These are phyloP conservation scores for Cistogaster globosa DNA, from an alignment of 2,888 invertebrate genomes.

Conservation along the genomic window DNA sequence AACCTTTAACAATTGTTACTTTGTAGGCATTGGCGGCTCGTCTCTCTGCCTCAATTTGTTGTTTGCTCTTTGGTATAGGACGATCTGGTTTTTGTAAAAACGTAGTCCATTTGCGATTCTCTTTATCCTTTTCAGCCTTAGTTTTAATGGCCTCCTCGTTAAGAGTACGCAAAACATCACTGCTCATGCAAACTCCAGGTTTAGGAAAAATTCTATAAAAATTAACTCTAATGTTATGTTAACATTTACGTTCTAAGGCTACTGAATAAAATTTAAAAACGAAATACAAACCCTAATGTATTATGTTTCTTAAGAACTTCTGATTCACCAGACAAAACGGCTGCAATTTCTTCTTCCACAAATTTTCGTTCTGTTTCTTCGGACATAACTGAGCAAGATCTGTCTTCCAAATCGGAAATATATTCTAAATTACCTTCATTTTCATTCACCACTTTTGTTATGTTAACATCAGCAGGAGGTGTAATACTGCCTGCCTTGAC, in stretches of 20 bases:
- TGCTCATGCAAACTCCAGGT: conserved; percentile 86
- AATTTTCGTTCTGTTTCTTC: conserved; percentile 81
- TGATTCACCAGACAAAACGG: conserved; percentile 87
- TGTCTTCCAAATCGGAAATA: conserved; percentile 75
- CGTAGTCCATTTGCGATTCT: conserved; percentile 88
- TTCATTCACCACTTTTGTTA: neutral
- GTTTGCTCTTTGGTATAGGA: conserved; percentile 85
- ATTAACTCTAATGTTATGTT: conserved; percentile 84
- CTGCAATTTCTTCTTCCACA: conserved; percentile 87
- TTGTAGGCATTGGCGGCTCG: conserved; percentile 83
- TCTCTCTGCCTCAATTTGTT: conserved; percentile 79
- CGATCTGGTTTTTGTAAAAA: conserved; percentile 90
- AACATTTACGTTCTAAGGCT: conserved; percentile 22
- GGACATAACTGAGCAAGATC: conserved; percentile 79
- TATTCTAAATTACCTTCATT: conserved; percentile 60
- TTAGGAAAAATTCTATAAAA: conserved; percentile 88
- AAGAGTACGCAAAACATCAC: conserved; percentile 87
- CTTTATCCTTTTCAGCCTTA: conserved; percentile 84
- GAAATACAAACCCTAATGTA: conserved; percentile 85
- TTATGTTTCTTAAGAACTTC: conserved; percentile 88
- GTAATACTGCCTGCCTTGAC: conserved; percentile 12
- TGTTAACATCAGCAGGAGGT: conserved; percentile 14
- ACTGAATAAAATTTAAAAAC: neutral
- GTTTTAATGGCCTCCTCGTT: conserved; percentile 85
- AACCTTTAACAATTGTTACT: conserved; percentile 85